phyloP scores from a whole-genome alignment of 2,113 vertebrate species.

The Scartelaos histophorus region DNA sequence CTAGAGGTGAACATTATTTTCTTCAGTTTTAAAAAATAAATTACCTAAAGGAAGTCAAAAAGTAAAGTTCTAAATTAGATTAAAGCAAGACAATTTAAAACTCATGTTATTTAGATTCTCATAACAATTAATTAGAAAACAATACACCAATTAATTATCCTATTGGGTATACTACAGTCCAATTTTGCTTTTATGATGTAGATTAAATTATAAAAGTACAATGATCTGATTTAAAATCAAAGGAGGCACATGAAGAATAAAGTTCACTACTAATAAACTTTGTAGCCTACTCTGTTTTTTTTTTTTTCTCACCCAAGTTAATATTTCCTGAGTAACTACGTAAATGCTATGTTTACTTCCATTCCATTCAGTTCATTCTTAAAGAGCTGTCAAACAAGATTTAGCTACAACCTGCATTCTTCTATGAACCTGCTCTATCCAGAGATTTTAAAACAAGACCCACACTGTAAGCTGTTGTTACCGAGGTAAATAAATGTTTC shows the following conservation, averaged over 20 bases:
- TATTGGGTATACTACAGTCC: too few relatives aligned
- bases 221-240: too few relatives aligned
- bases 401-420: background rate
- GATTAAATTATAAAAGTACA: background rate
- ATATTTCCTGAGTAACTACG: background rate
- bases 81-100: too few relatives aligned
- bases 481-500: too few relatives aligned
- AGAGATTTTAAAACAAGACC: background rate
- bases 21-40: too few relatives aligned
- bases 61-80: too few relatives aligned
- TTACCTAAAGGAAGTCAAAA: too few relatives aligned
- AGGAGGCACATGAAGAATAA: background rate
- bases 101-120: too few relatives aligned
- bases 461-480: background rate
- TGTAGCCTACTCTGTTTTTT: background rate
- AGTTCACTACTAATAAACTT: background rate
- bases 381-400: slow-evolving; percentile 38
- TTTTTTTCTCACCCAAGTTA: background rate
- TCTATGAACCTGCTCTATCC: background rate
- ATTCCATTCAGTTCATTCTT: background rate
- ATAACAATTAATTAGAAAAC: too few relatives aligned
- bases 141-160: too few relatives aligned
- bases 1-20: too few relatives aligned
- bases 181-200: background rate
- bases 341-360: background rate